These are phyloP conservation scores for Phalacrocorax carbo DNA, from an alignment of 2,113 vertebrate species.

Conservation along the genomic window DNA sequence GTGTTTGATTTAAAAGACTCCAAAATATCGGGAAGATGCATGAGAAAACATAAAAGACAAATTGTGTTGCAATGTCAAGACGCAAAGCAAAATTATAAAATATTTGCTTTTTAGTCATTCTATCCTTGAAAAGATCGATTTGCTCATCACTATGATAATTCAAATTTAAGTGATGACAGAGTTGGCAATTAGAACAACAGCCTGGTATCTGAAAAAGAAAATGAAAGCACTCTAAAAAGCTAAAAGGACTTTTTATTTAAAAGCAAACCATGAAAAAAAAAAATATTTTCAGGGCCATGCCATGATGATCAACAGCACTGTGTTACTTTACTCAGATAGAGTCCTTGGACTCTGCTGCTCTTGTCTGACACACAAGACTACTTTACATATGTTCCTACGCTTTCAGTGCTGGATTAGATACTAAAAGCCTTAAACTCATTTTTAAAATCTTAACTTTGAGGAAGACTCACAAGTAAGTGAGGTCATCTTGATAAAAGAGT, in stretches of 20 bases:
- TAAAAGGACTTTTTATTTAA: not conserved
- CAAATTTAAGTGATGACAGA: not conserved
- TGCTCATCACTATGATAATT: not conserved
- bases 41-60: not conserved
- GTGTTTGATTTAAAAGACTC: not conserved
- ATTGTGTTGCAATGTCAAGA: not conserved
- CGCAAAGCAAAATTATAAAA: not conserved
- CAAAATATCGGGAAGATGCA: not conserved
- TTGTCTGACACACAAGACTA: not conserved
- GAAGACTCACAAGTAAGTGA: not conserved
- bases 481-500: not conserved
- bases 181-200: not conserved
- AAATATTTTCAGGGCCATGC: not conserved
- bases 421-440: not conserved
- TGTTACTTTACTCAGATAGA: not conserved
- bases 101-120: not conserved
- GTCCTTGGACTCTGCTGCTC: not conserved
- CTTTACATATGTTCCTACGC: not conserved
- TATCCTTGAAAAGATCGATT: not conserved
- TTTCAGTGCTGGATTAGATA: not conserved
- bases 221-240: not conserved
- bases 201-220: not conserved
- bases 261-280: not conserved
- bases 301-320: not conserved
- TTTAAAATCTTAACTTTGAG: not conserved